These are phyloP conservation scores for Carassius gibelio DNA, from an alignment of 2,113 vertebrate genomes.

Conservation along the genomic window DNA sequence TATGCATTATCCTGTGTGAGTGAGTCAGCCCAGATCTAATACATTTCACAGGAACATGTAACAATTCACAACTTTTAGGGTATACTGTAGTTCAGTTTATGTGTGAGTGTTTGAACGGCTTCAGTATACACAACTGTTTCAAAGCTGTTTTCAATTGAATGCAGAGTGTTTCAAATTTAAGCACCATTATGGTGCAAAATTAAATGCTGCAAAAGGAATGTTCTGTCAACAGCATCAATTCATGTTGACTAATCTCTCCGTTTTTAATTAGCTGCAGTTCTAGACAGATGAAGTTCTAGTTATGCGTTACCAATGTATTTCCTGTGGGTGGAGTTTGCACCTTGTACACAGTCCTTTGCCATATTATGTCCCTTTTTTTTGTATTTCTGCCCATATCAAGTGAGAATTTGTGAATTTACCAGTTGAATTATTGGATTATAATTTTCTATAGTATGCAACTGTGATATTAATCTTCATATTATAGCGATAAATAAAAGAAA, in stretches of 20 bases:
- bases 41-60: conserved; percentile 55
- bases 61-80: conserved; percentile 56
- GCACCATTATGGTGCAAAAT: not conserved
- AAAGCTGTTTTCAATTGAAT: not conserved
- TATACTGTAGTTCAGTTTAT: conserved; percentile 28
- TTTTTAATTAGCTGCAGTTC: not conserved
- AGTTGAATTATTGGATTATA: too few relatives aligned
- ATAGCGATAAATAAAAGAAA: too few relatives aligned
- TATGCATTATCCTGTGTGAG: not conserved
- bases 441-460: too few relatives aligned
- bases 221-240: not conserved
- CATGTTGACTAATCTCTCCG: not conserved
- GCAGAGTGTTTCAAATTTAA: not conserved
- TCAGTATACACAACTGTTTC: not conserved
- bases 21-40: conserved; percentile 14
- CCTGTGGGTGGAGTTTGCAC: too few relatives aligned
- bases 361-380: too few relatives aligned
- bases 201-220: not conserved
- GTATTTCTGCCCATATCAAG: too few relatives aligned
- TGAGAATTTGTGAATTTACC: too few relatives aligned
- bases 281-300: not conserved
- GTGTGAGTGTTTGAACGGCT: not conserved
- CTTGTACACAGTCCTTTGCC: too few relatives aligned
- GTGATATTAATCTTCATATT: too few relatives aligned
- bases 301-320: not conserved